Conservation (phyloP, 2,113 vertebrate species). For the Eurypyga helias region DNA sequence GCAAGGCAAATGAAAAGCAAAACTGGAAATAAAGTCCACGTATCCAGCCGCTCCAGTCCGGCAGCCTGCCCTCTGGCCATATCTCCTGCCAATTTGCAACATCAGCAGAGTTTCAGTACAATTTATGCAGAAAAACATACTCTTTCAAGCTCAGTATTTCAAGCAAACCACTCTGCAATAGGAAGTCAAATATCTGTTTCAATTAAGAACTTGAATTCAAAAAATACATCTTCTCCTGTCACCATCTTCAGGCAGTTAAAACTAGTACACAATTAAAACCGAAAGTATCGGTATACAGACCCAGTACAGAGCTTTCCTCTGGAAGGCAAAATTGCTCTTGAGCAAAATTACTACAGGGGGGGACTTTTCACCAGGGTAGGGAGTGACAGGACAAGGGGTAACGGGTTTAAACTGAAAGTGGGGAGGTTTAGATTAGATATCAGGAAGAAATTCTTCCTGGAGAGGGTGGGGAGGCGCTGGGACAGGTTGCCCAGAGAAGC, state of each 20-base stretch:
- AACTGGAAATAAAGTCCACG: not conserved
- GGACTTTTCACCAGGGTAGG: too few species aligned
- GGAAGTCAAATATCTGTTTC: conserved; percentile 18
- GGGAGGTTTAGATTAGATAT: too few species aligned
- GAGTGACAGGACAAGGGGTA: too few species aligned
- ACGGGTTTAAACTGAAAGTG: too few species aligned
- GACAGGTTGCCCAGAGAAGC: too few species aligned
- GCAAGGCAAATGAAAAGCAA: not conserved
- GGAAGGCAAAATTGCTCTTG: not conserved
- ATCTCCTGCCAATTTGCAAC: not conserved
- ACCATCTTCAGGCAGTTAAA: not conserved
- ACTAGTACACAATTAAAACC: not conserved
- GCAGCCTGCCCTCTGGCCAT: not conserved
- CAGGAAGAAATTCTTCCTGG: too few species aligned
- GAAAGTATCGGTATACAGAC: not conserved
- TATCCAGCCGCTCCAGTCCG: not conserved
- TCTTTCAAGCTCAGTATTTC: not conserved
- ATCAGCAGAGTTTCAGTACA: not conserved
- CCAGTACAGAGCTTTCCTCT: not conserved
- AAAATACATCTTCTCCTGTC: not conserved
- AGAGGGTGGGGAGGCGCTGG: too few species aligned
- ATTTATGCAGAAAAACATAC: not conserved
- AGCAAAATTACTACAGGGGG: not conserved
- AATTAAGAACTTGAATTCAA: conserved; percentile 4
- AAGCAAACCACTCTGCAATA: not conserved